Evolutionary conservation across 2,888 invertebrate genomes (phyloP).

Genomic region (Thelaira solivaga): DNA sequence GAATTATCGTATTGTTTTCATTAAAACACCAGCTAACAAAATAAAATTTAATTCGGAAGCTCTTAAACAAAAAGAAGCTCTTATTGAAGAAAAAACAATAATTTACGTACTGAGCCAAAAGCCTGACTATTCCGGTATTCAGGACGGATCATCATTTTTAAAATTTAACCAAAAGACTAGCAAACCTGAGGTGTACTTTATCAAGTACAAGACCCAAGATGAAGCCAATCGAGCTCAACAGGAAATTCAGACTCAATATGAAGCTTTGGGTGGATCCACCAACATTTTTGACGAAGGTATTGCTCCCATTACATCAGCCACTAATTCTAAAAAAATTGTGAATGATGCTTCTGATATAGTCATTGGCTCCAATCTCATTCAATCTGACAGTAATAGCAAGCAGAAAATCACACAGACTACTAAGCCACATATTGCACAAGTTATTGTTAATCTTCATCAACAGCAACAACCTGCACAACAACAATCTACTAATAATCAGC

Average conservation of each 20-base stretch:
- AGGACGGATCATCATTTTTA: constrained; percentile 73
- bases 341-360: constrained; percentile 56
- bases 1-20: constrained; percentile 76
- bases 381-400: neutral
- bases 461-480: no score
- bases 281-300: constrained; percentile 74
- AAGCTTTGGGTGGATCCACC: constrained; percentile 74
- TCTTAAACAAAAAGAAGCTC: constrained; percentile 69
- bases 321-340: constrained; percentile 67
- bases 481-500: no score
- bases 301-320: constrained; percentile 71
- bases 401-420: constrained; percentile 5
- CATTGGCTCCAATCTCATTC: neutral
- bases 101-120: constrained; percentile 76
- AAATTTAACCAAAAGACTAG: constrained; percentile 72
- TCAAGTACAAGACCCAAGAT: constrained; percentile 76
- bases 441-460: no score
- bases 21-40: constrained; percentile 74
- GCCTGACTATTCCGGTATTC: constrained; percentile 72
- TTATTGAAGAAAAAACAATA: constrained; percentile 75
- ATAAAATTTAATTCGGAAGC: constrained; percentile 65
- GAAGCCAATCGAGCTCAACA: constrained; percentile 76
- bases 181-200: constrained; percentile 77
- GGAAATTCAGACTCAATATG: constrained; percentile 76
- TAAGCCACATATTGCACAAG: no score